Conservation (phyloP, 2,888 invertebrate genomes). For the Orthosia incerta region DNA sequence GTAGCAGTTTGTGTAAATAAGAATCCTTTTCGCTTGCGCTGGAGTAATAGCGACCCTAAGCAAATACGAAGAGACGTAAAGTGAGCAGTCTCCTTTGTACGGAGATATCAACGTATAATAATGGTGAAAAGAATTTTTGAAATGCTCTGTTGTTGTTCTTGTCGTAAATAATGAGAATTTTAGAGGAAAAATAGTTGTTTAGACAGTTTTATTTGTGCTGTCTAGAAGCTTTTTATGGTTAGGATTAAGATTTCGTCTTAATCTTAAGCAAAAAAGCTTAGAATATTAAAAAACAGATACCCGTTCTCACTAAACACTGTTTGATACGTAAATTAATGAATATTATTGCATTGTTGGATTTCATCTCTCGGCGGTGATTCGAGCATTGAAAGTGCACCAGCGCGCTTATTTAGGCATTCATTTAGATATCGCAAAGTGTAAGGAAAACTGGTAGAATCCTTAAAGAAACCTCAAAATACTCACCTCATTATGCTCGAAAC, state of each 20-base stretch:
- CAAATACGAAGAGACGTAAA: conserved; percentile 69
- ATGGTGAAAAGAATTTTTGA: conserved; percentile 22
- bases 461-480: conserved; percentile 10
- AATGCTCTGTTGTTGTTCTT: conserved; percentile 7
- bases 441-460: background rate
- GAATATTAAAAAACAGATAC: background rate
- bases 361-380: no score
- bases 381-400: no score
- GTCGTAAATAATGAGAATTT: conserved; percentile 22
- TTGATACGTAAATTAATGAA: background rate
- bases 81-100: conserved; percentile 69
- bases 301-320: background rate
- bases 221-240: background rate
- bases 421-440: no score
- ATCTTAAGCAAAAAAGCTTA: background rate
- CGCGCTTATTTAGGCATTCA: no score
- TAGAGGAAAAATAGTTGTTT: conserved; percentile 3
- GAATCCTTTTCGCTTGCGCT: conserved; percentile 63
- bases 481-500: conserved; percentile 20
- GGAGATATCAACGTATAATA: conserved; percentile 45
- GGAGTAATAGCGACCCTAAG: conserved; percentile 71
- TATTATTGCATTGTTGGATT: no score
- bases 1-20: conserved; percentile 73
- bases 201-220: background rate
- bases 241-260: background rate